Base-by-base conservation (phyloP, 92 coral and sea anemone species). In the Porites rus region DNA sequence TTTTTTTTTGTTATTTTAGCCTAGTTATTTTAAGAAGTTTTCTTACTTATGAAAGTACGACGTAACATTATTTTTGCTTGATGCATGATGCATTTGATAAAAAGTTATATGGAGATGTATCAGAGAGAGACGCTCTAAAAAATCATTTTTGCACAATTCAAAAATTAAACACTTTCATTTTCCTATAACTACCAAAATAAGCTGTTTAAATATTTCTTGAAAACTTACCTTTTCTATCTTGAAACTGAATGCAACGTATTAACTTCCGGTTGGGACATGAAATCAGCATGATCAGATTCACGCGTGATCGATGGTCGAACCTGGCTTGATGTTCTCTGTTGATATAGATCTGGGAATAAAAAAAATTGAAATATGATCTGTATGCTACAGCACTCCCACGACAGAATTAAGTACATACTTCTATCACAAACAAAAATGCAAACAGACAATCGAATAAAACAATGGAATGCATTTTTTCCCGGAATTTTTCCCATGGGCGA, bases 201-300 rank as follows among this genome's bases (percentile, higher is more conserved):
- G 16, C 11, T 56, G 4, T 21, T 51, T 19, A 19, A 17, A 78
- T 64, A 38, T 38, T 4, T 38, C 19, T 17, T 69, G 1, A 4
- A 56, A 9, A 10, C 68, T 81, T 18, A 81, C 86, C 77, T n/a
- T 61, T 31, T 25, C 75, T 69, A 8, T 13, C 6, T n/a, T 6
- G 77, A 81, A 70, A 81, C 51, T 65, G 86, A 81, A 81, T 71
- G 65, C 86, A 81, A 5, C 9, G 52, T 0, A 5, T 65, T 0
- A 83, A 83, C 87, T 83, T 74, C 87, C 87, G 64, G 73, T 51
- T 83, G 11, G 73, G 17, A 19, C 87, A 83, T 7, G 28, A 20
- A 21, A 83, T 62, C 24, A 8, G 17, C 7, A 51, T 21, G n/a
- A 51, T 50, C 50, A 43, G 63, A 74, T 83, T 18, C 10, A 52